Base-by-base conservation (phyloP, 2,797 vertebrate genomes). In the Tragopan temminckii region DNA sequence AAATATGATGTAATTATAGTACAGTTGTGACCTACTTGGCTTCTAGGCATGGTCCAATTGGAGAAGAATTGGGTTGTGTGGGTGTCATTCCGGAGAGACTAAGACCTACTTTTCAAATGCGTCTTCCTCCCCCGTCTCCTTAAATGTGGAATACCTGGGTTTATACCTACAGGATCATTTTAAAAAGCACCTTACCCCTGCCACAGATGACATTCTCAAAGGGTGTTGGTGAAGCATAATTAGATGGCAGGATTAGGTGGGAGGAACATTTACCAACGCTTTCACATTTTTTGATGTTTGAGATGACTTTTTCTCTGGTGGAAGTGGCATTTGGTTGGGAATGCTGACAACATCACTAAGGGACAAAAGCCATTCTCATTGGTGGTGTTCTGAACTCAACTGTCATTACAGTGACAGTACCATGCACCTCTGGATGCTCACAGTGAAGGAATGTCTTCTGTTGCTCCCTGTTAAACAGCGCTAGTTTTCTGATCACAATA, bases 401-500 rank as follows among this genome's bases (percentile, higher is more conserved):
- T 13, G 15, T 45, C 13, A 45, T 61, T 27, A 33, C 46, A 46
- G 5, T 61, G 36, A 7, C 19, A 27, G 1, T 13, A 8, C 48
- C 0, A 0, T 10, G 1, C 61, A 5, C 61, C 71, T 79, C 33
- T 76, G 64, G 36, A 8, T 70, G n/a, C 7, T 85, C 1, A 1
- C 8, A 35, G n/a, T 40, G 27, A 35, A 46, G 11, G 36, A 17
- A 3, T 27, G 27, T 64, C 20, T 63, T 86, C 16, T 69, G 3
- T 58, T 72, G 59, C n/a, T 82, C 77, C 29, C 9, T 59, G 1
- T 29, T 77, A 6, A 38, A 11, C 45, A 18, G 43, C 5, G 38
- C 36, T 82, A 14, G 21, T 77, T 74, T 82, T 57, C 40, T 74
- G 53, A 9, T 88, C 45, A 40, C 42, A 79, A 58, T 35, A 16